Evolutionary conservation across 1,140 invertebrate species (phyloP), one percentile per base, ranked within the genome.

Genomic region (Drosophila erecta): DNA sequence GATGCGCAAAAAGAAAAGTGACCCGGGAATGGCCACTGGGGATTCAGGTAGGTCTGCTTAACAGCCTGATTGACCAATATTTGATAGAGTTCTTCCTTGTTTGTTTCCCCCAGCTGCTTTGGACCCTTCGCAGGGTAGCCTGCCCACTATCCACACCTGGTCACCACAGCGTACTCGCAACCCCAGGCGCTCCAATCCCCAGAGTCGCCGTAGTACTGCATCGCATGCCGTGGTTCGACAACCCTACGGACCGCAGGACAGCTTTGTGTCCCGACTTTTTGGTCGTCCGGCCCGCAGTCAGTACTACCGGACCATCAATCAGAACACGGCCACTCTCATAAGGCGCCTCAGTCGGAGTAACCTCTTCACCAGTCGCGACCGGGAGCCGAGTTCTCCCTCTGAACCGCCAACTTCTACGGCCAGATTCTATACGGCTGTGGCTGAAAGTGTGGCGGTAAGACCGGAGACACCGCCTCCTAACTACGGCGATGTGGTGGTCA

Each of bases 271-370:
- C 14, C 84, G 86, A 1, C 76, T 92, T 1, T 92, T 92, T 44
- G 91, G 91, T 1, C 78, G 91, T 14, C 91, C 91, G 15, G 86
- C 83, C 7, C 74, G 91, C 30, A 81, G 71, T 53, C 86, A 89
- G 55, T 90, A 91, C 59, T 92, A 92, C 79, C 86, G 90, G 12
- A 76, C 86, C 4, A 79, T 92, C 11, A 92, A 92, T 76, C 81
- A 91, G 59, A 92, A 92, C 27, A 91, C 91, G 14, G 90, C 91
- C 24, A 85, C 84, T 38, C 64, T 92, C 7, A 91, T 92, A 37
- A 69, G 91, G 46, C 86, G 90, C 1, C 51, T 92, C 30, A 92
- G 91, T 53, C 91, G 83, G 3, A 92, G 91, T 41, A 92, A 92
- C 67, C 61, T 92, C 3, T 90, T 92, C 38, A 89, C 55, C 24